Base-by-base conservation (phyloP, 2,888 invertebrate genomes). In the Julus scandinavius region DNA sequence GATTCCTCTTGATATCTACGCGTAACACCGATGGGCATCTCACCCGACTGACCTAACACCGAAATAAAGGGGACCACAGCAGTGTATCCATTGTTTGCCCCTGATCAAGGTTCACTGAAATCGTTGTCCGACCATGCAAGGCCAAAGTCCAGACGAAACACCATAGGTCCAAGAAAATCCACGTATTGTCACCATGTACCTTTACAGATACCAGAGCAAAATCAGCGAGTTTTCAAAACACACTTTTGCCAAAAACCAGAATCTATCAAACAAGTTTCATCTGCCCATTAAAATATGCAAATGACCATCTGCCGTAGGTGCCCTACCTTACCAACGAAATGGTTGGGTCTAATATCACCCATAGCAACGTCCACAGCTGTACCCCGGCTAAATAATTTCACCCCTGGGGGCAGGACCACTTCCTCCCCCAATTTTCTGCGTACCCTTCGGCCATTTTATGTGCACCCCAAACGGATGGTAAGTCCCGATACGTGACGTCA, bases 261-360 rank as follows among this genome's bases (percentile, higher is more conserved):
- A n/a, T 63, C 6, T 29, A 72, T 1, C 29, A 2, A 29, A 72
- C 20, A 11, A 6, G n/a, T 29, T 72, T 29, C 5, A 29, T 6
- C 29, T 6, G 9, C 1, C 29, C 29, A 29, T 72, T 72, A 72
- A 72, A 72, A 72, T 72, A 72, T 72, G 72, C 72, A 72, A 72
- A 72, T 72, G 20, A 29, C 72, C 72, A 72, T 72, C 72, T 72
- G 72, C n/a, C 11, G n/a, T 7, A 29, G 72, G 72, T n/a, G 29
- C 72, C 72, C 72, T 72, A 72, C 72, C 72, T 72, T 72, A 72
- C 72, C 29, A 72, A 72, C 72, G 29, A 29, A 72, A 72, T 72
- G 72, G 72, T 72, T 29, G 72, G 72, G 72, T 72, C 72, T 72
- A 11, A 72, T 72, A 72, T 72, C 72, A 72, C 72, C 72, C 72